These are phyloP conservation scores for Clostera curtula DNA, from an alignment of 2,888 invertebrate species.

Conservation along the genomic window DNA sequence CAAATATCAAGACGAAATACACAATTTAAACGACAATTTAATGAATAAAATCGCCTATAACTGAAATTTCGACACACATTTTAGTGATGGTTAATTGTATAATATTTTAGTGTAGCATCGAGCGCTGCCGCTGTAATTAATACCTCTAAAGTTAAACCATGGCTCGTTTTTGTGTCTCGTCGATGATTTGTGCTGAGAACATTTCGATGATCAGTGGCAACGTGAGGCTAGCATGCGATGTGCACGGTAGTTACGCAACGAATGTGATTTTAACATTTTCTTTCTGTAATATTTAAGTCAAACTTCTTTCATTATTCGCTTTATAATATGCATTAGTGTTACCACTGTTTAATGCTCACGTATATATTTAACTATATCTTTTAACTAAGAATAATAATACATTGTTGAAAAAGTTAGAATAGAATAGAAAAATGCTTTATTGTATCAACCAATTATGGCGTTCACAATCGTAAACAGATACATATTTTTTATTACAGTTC, in stretches of 20 bases:
- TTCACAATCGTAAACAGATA: too few species aligned
- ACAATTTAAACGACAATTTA: slow-evolving; percentile 28
- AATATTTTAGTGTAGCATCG: slow-evolving; percentile 39
- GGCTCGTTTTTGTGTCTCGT: slow-evolving; percentile 40
- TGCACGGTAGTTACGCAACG: slow-evolving; percentile 30
- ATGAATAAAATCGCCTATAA: slow-evolving; percentile 34
- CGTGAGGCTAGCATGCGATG: slow-evolving; percentile 29
- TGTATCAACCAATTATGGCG: too few species aligned
- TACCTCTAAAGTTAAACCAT: slow-evolving; percentile 42
- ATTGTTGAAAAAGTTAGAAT: too few species aligned
- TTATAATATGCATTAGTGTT: too few species aligned
- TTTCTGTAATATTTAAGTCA: slow-evolving; percentile 32
- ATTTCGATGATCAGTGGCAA: slow-evolving; percentile 16
- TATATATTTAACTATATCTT: too few species aligned
- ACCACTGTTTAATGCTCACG: too few species aligned
- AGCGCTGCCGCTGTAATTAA: slow-evolving; percentile 41
- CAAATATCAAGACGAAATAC: slow-evolving; percentile 25
- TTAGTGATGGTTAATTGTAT: slow-evolving; percentile 40
- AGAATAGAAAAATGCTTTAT: too few species aligned
- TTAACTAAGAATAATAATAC: too few species aligned
- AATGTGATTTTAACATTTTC: slow-evolving; percentile 21
- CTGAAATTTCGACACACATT: slow-evolving; percentile 32
- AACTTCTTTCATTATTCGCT: too few species aligned
- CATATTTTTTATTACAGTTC: too few species aligned
- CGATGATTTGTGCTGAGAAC: slow-evolving; percentile 48